Conservation (phyloP, 2,888 invertebrate genomes). For the Hipparchia sbordonii region DNA sequence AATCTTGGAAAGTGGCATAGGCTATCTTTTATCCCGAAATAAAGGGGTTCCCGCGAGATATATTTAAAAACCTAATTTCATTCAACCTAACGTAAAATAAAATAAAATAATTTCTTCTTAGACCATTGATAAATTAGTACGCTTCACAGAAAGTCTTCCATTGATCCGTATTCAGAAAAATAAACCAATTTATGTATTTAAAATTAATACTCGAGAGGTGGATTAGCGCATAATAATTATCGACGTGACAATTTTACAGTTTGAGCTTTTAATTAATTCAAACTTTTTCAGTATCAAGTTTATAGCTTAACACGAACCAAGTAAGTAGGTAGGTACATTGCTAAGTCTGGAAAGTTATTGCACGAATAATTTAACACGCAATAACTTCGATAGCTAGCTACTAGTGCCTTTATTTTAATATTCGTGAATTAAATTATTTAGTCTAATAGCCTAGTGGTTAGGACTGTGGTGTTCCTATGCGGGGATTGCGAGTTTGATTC, state of each 20-base stretch:
- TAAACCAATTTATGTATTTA: slow-evolving; percentile 3
- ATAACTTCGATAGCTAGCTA: slow-evolving; percentile 2
- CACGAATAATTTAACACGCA: slow-evolving; percentile 19
- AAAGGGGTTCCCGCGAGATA: too few relatives aligned
- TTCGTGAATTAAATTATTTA: not conserved
- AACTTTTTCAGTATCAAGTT: not conserved
- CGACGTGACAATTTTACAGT: slow-evolving; percentile 10
- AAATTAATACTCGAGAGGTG: slow-evolving; percentile 7
- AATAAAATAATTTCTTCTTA: too few relatives aligned
- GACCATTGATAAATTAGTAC: too few relatives aligned
- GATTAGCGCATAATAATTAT: slow-evolving; percentile 9
- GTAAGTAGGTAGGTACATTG: not conserved
- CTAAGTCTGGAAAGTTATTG: slow-evolving; percentile 25
- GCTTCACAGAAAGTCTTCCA: too few relatives aligned
- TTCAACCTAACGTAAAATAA: too few relatives aligned
- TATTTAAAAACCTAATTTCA: too few relatives aligned
- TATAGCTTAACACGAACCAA: slow-evolving; percentile 1
- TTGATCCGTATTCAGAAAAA: too few relatives aligned
- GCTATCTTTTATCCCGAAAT: too few relatives aligned
- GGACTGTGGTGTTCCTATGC: too few relatives aligned
- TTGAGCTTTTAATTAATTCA: not conserved
- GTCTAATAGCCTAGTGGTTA: too few relatives aligned
- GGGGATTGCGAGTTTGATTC: too few relatives aligned
- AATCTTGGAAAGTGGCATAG: too few relatives aligned
- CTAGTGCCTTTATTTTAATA: not conserved